Percentiles rank a stretch among this genome's conserved stretches.
Evolutionary conservation across 2,797 vertebrate species (phyloP).

Genomic region (Nannoperca obscura): DNA sequence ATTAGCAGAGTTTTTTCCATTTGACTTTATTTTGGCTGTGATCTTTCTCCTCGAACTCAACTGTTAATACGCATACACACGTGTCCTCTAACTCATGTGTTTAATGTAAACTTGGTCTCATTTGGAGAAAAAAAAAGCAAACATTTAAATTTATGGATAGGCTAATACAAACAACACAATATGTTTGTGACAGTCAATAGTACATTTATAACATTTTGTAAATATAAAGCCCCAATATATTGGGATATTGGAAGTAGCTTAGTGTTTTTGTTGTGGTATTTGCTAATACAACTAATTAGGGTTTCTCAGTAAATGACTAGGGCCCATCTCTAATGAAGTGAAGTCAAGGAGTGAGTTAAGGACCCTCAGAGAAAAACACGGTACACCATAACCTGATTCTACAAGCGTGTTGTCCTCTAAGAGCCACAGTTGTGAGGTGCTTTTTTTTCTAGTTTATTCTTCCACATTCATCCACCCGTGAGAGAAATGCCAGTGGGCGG

Average conservation of each 20-base stretch:
- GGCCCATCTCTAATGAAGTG: background rate
- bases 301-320: background rate
- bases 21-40: background rate
- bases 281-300: background rate
- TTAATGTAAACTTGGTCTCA: background rate
- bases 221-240: background rate
- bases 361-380: background rate
- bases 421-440: background rate
- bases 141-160: background rate
- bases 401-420: slow-evolving; percentile 5
- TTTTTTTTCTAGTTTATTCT: slow-evolving; percentile 12
- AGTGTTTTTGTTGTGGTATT: background rate
- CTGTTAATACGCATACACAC: background rate
- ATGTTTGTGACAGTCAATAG: background rate
- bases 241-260: background rate
- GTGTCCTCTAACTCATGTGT: background rate
- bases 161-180: background rate
- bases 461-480: background rate
- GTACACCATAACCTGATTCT: background rate
- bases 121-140: background rate
- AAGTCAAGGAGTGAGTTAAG: background rate
- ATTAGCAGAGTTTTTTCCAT: background rate
- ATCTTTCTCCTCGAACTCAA: background rate
- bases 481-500: slow-evolving; percentile 29
- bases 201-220: background rate